Evolutionary conservation across 2,113 vertebrate genomes (phyloP).

Genomic region (rat (Rattus norvegicus)): DNA sequence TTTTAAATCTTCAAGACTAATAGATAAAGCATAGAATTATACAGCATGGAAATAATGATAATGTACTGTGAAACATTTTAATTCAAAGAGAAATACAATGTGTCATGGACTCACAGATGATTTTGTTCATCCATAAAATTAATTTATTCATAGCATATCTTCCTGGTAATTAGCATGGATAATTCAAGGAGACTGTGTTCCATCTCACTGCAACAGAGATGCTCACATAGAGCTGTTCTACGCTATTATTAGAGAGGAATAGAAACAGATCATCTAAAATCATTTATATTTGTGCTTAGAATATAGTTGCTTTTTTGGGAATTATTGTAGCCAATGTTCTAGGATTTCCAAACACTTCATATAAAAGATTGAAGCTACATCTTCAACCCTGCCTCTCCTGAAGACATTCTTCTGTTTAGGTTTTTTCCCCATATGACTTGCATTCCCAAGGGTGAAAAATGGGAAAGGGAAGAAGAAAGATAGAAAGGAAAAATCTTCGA

Average conservation of each 20-base stretch:
- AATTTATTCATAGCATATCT: conserved; percentile 71
- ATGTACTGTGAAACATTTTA: conserved; percentile 22
- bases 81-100: conserved; percentile 42
- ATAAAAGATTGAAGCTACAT: background rate
- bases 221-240: conserved; percentile 62
- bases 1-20: background rate
- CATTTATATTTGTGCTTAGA: conserved; percentile 50
- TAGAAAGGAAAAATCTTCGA: background rate
- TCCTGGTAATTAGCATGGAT: conserved; percentile 67
- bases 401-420: background rate
- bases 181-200: conserved; percentile 56
- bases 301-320: conserved; percentile 1
- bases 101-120: conserved; percentile 42
- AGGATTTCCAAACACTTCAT: conserved; percentile 13
- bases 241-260: conserved; percentile 71
- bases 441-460: background rate
- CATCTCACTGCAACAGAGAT: conserved; percentile 55
- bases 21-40: background rate
- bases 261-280: conserved; percentile 67
- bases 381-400: background rate
- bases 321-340: background rate
- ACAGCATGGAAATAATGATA: background rate
- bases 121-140: conserved; percentile 61
- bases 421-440: background rate
- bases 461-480: background rate